phyloP scores from a whole-genome alignment of 2,113 vertebrate genomes.

The Dolichotis patagonum region DNA sequence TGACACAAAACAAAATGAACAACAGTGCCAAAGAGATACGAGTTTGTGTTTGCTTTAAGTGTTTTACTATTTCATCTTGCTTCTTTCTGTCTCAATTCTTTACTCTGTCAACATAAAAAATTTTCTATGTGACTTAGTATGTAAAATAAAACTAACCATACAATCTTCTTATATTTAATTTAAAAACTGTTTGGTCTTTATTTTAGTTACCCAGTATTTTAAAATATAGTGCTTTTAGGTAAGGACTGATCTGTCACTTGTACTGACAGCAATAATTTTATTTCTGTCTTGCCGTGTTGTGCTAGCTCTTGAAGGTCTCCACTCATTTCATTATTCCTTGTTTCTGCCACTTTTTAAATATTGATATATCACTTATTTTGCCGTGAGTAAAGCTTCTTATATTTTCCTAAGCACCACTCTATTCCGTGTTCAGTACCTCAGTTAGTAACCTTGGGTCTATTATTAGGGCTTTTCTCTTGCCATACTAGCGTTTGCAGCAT shows the following conservation, averaged over 20 bases:
- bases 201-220: background rate
- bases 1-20: background rate
- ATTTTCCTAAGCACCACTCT: background rate
- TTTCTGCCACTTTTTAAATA: background rate
- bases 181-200: background rate
- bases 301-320: background rate
- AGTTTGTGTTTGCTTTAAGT: background rate
- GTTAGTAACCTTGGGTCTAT: background rate
- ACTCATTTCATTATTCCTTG: background rate
- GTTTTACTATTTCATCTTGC: background rate
- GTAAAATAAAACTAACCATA: background rate
- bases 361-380: slow-evolving; percentile 17
- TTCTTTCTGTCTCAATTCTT: background rate
- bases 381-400: background rate
- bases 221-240: background rate
- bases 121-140: background rate
- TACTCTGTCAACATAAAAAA: background rate
- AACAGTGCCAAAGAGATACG: background rate
- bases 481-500: background rate
- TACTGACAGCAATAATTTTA: background rate
- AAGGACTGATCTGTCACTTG: background rate
- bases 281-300: background rate
- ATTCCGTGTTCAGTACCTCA: background rate
- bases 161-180: background rate
- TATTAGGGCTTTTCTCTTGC: background rate